A percentile compares a stretch with the other conserved stretches of the same genome.
Evolutionary conservation across 2,888 invertebrate species (phyloP).

Genomic region (Drosophila mayaguana): DNA sequence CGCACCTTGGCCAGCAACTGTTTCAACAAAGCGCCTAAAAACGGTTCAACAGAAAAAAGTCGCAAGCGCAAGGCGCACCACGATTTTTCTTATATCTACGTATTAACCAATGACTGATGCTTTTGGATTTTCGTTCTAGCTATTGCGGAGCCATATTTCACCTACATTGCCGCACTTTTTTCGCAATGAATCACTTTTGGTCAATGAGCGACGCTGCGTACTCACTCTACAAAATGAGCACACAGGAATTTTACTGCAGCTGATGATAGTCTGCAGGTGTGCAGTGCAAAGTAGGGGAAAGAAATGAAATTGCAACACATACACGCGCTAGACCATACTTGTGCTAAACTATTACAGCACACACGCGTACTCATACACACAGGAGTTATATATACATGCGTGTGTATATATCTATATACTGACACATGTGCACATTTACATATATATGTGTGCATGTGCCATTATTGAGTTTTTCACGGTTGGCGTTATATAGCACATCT

Average conservation of each 20-base stretch:
- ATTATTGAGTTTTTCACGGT: conserved; percentile 75
- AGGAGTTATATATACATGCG: background rate
- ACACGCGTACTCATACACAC: conserved; percentile 50
- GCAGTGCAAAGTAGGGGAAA: conserved; percentile 2
- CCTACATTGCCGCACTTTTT: conserved; percentile 34
- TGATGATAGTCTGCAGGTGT: conserved; percentile 26
- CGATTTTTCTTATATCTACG: conserved; percentile 14
- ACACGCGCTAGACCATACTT: conserved; percentile 56
- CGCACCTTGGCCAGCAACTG: conserved; percentile 53
- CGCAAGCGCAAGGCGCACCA: conserved; percentile 22
- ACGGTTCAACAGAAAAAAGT: background rate
- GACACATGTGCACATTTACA: conserved; percentile 29
- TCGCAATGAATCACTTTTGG: conserved; percentile 50
- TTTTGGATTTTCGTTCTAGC: conserved; percentile 13
- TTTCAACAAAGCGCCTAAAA: conserved; percentile 52
- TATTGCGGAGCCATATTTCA: conserved; percentile 56
- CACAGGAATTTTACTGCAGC: conserved; percentile 56
- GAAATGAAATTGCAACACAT: conserved; percentile 46
- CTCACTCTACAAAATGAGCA: conserved; percentile 25
- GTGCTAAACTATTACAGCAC: conserved; percentile 60
- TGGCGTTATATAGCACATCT: conserved; percentile 34
- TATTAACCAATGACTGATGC: conserved; percentile 26
- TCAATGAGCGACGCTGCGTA: conserved; percentile 28
- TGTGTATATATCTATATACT: background rate
- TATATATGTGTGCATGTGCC: conserved; percentile 42